Evolutionary conservation across 2,888 invertebrate species (phyloP).

Genomic region (Drosophila parthenogenetica): DNA sequence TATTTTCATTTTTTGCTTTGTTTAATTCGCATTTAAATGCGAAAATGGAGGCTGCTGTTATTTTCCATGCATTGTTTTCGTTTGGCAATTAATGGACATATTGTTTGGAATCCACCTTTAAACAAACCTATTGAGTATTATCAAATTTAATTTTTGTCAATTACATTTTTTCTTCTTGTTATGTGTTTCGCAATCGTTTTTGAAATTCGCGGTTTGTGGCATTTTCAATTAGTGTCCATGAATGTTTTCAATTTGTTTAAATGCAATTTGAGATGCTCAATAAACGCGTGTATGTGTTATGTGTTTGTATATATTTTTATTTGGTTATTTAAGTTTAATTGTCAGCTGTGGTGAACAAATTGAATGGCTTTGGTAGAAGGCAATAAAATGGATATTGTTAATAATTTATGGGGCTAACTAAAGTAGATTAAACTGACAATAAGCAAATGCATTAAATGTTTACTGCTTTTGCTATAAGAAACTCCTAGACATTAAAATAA

Average conservation of each 20-base stretch:
- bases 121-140: slow-evolving; percentile 56
- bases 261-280: slow-evolving; percentile 40
- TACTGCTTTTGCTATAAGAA: neutral
- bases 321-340: slow-evolving; percentile 32
- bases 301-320: slow-evolving; percentile 16
- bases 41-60: slow-evolving; percentile 7
- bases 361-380: slow-evolving; percentile 4
- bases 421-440: neutral
- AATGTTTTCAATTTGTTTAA: slow-evolving; percentile 59
- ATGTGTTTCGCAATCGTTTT: slow-evolving; percentile 11
- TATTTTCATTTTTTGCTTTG: neutral
- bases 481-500: too few species aligned
- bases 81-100: slow-evolving; percentile 73
- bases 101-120: slow-evolving; percentile 57
- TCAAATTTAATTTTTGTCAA: slow-evolving; percentile 59
- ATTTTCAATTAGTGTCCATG: slow-evolving; percentile 52
- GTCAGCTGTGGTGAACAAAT: slow-evolving; percentile 14
- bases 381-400: slow-evolving; percentile 20
- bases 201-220: slow-evolving; percentile 42
- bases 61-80: slow-evolving; percentile 44
- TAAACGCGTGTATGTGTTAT: slow-evolving; percentile 19
- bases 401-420: slow-evolving; percentile 4
- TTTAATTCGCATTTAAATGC: slow-evolving; percentile 50
- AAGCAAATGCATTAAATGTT: neutral
- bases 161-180: slow-evolving; percentile 12